These are phyloP conservation scores for Silurus meridionalis DNA, from an alignment of 2,113 vertebrate genomes.

Conservation along the genomic window DNA sequence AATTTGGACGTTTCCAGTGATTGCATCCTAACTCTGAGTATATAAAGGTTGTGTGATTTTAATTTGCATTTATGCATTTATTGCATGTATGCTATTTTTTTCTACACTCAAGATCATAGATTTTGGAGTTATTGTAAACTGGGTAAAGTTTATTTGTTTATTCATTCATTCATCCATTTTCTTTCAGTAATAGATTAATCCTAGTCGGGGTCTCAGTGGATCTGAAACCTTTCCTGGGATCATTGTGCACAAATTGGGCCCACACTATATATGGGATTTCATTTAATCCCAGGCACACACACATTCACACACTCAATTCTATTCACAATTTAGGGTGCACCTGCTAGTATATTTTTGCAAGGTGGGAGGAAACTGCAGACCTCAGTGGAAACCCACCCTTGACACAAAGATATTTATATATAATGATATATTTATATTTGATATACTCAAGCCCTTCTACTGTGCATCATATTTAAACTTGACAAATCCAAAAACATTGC, in stretches of 20 bases:
- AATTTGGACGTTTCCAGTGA: conserved; percentile 5
- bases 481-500: background rate
- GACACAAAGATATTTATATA: background rate
- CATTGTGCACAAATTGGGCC: background rate
- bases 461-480: background rate
- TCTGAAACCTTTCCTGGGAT: background rate
- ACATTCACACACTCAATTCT: background rate
- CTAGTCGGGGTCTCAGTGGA: background rate
- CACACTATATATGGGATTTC: too few relatives aligned
- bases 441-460: background rate
- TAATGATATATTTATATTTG: background rate
- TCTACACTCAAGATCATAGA: background rate
- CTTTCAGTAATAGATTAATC: background rate
- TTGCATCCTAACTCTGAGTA: background rate
- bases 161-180: background rate
- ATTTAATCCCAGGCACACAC: background rate
- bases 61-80: background rate
- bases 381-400: too few relatives aligned
- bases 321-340: background rate
- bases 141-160: background rate
- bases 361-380: background rate
- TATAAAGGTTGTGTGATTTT: background rate
- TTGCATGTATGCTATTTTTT: too few relatives aligned
- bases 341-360: background rate
- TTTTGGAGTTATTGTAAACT: background rate